Evolutionary conservation across 37 sponge, comb jelly and placozoan species (phyloP), one percentile per base, ranked within the genome.

Genomic region (Chondrilla cf. caribensis): DNA sequence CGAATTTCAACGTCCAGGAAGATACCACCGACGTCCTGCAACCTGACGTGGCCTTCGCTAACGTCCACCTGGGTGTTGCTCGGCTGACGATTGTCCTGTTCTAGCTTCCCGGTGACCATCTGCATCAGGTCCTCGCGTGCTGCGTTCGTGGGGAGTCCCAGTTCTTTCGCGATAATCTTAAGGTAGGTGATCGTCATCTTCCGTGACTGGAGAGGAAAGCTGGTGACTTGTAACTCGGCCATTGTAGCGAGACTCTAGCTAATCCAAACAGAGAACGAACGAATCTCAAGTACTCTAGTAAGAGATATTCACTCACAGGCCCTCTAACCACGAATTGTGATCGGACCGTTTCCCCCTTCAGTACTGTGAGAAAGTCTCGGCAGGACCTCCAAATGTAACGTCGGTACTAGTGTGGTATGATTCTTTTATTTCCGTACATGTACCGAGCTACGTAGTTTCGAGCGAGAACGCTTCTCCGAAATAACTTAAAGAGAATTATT

Each of bases 341-440:
- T 62, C 15, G 64, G 64, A 26, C 64, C 29, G 64, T 62, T 62
- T 62, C 64, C 8, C 64, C 64, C 64, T 62, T 26, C 29, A 11
- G 17, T 54, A 19, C 15, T 22, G 25, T 22, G 64, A 22, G 64
- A 22, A 54, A 7, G 29, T 62, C 64, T 62, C 29, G 64, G 64
- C 29, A 26, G 64, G 64, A 62, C 64, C 64, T 62, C 64, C 64
- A 62, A 62, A 6, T 62, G 64, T 62, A 62, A 26, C 29, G 64
- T 15, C 7, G 64, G 6, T 47, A 11, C 51, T n/a, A n/a, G n/a
- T n/a, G n/a, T n/a, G n/a, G n/a, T n/a, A n/a, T n/a, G n/a, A n/a
- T n/a, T n/a, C 51, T 47, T 14, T 11, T 47, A 47, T 11, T 47
- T 14, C 9, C 51, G 51, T 11, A 47, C 11, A 47, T 11, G 11